Evolutionary conservation across 2,113 vertebrate species (phyloP).

Genomic region (Catharus fuscescens): DNA sequence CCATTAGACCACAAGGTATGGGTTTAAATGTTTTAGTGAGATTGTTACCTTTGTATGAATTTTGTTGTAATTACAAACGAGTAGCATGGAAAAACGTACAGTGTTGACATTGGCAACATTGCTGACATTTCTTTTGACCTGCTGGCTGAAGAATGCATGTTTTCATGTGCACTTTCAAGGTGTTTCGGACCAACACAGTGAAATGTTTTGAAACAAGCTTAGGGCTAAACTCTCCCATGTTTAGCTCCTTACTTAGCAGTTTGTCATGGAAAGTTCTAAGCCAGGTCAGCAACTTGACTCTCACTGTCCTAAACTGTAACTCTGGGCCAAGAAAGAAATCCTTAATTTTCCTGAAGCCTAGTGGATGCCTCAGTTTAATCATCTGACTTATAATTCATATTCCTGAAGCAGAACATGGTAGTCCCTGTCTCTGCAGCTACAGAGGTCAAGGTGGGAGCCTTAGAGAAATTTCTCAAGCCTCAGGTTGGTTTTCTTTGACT

Average conservation of each 20-base stretch:
- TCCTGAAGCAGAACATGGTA: neutral
- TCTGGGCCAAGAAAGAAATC: neutral
- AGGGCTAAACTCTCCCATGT: neutral
- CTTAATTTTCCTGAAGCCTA: neutral
- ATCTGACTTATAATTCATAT: neutral
- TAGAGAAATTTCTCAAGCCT: neutral
- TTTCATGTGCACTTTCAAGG: neutral
- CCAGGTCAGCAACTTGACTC: neutral
- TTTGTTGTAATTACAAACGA: slow-evolving; percentile 27
- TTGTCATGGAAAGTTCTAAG: neutral
- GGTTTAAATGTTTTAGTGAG: slow-evolving; percentile 62
- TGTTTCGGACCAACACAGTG: neutral
- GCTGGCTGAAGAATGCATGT: slow-evolving; percentile 14
- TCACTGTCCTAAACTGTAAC: neutral
- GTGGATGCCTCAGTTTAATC: neutral
- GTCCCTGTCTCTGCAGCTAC: neutral
- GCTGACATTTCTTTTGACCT: neutral
- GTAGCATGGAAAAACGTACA: neutral
- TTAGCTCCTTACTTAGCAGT: neutral
- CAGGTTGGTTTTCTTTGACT: neutral
- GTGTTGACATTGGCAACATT: slow-evolving; percentile 1
- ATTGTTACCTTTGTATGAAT: slow-evolving; percentile 60
- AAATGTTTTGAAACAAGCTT: slow-evolving; percentile 8
- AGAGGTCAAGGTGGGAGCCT: neutral
- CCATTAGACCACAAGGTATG: slow-evolving; percentile 81